Conservation (phyloP, 2,113 vertebrate species). For the Epinephelus moara region DNA sequence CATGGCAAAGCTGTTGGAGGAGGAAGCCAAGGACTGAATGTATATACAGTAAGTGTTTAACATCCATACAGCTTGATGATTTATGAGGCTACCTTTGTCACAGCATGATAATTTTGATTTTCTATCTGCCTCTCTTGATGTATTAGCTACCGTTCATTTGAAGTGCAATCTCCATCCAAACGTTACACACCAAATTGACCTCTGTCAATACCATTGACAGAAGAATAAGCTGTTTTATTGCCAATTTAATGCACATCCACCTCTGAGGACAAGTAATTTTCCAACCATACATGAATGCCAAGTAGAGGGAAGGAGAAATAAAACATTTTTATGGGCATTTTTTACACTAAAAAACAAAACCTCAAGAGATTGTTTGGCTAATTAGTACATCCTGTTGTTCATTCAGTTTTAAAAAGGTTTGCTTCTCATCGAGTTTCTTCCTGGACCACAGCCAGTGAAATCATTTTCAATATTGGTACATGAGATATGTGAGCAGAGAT, state of each 20-base stretch:
- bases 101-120: slow-evolving; percentile 25
- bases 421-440: neutral
- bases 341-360: slow-evolving; percentile 18
- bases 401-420: slow-evolving; percentile 6
- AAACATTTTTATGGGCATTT: slow-evolving; percentile 1
- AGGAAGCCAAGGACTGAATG: slow-evolving; percentile 11
- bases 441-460: neutral
- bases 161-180: slow-evolving; percentile 13
- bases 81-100: neutral
- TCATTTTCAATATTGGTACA: neutral
- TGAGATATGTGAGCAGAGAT: neutral
- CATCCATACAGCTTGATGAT: neutral
- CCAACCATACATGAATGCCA: neutral
- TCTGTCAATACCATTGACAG: slow-evolving; percentile 50
- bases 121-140: slow-evolving; percentile 8
- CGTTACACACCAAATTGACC: slow-evolving; percentile 45
- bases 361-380: neutral
- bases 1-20: neutral
- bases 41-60: slow-evolving; percentile 1
- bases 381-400: slow-evolving; percentile 7
- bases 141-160: slow-evolving; percentile 16
- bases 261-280: slow-evolving; percentile 28
- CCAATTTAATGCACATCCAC: slow-evolving; percentile 39
- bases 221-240: slow-evolving; percentile 38
- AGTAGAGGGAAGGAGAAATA: slow-evolving; percentile 2